These are phyloP conservation scores for Hyalella azteca DNA, from an alignment of 2,888 invertebrate species.

Conservation along the genomic window DNA sequence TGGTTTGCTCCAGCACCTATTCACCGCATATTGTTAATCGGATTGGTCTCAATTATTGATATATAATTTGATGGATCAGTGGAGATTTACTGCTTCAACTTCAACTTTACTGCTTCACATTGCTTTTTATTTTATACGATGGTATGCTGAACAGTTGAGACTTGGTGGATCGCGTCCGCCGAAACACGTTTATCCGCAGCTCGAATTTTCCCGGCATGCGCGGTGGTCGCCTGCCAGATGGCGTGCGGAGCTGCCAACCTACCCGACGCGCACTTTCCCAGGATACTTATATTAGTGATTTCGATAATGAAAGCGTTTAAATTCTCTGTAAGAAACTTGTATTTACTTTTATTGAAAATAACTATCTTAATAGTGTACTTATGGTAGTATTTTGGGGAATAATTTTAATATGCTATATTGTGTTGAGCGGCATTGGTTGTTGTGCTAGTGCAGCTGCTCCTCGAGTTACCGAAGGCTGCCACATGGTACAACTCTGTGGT, in stretches of 20 bases:
- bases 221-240: slow-evolving; percentile 38
- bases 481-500: neutral
- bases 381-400: neutral
- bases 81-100: too few species aligned
- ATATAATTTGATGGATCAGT: too few species aligned
- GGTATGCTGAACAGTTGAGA: too few species aligned
- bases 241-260: slow-evolving; percentile 29
- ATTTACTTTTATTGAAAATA: neutral
- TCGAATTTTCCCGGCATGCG: slow-evolving; percentile 40
- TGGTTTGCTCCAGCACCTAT: too few species aligned
- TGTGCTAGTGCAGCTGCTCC: slow-evolving; percentile 23
- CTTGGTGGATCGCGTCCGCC: too few species aligned
- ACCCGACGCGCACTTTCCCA: slow-evolving; percentile 32
- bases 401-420: neutral
- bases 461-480: neutral
- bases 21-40: too few species aligned
- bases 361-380: neutral
- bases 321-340: neutral
- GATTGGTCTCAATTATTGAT: too few species aligned
- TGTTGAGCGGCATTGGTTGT: neutral
- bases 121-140: too few species aligned
- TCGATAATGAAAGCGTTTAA: neutral
- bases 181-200: slow-evolving; percentile 39
- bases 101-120: too few species aligned
- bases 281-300: neutral